A percentile compares a stretch with the other conserved stretches of the same genome.
Evolutionary conservation across 2,888 invertebrate genomes (phyloP).

Genomic region (Capitulum mitella): DNA sequence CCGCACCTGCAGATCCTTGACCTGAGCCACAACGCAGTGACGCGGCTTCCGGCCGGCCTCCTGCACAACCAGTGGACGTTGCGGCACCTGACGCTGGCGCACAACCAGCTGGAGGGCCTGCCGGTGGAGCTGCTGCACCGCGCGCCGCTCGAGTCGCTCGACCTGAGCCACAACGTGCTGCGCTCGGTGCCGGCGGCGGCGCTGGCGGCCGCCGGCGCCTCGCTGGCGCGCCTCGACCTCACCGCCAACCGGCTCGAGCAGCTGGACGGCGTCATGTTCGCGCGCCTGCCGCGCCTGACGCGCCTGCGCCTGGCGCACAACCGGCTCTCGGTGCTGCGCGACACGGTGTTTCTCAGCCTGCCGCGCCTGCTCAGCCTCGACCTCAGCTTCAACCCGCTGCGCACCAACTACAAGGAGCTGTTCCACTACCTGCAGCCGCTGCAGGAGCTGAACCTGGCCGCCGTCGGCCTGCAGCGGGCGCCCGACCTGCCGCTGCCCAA

Average conservation of each 20-base stretch:
- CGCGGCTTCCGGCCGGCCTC: slow-evolving; percentile 39
- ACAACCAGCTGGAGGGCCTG: slow-evolving; percentile 39
- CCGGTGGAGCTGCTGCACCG: slow-evolving; percentile 40
- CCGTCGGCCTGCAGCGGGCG: slow-evolving; percentile 65
- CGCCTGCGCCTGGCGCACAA: slow-evolving; percentile 70
- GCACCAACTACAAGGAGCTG: slow-evolving; percentile 77
- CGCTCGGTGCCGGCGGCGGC: slow-evolving; percentile 57
- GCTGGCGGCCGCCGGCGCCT: slow-evolving; percentile 68
- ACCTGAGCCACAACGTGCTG: slow-evolving; percentile 39
- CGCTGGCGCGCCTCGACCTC: slow-evolving; percentile 67
- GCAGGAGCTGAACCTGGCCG: slow-evolving; percentile 65
- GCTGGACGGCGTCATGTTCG: slow-evolving; percentile 77
- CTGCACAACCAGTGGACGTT: slow-evolving; percentile 40
- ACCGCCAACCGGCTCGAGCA: slow-evolving; percentile 74
- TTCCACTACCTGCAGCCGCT: slow-evolving; percentile 78
- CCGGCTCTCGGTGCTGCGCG: slow-evolving; percentile 72
- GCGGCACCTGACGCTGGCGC: slow-evolving; percentile 39
- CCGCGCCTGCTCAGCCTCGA: slow-evolving; percentile 65
- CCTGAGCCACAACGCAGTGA: slow-evolving; percentile 39
- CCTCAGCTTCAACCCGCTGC: slow-evolving; percentile 68
- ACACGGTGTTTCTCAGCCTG: slow-evolving; percentile 78
- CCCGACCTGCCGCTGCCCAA: slow-evolving; percentile 67
- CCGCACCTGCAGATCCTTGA: slow-evolving; percentile 47
- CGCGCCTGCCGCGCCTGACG: slow-evolving; percentile 68
- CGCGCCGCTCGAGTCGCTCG: slow-evolving; percentile 39